These are phyloP conservation scores for Acholoe squamosa DNA, from an alignment of 2,888 invertebrate species.

Conservation along the genomic window DNA sequence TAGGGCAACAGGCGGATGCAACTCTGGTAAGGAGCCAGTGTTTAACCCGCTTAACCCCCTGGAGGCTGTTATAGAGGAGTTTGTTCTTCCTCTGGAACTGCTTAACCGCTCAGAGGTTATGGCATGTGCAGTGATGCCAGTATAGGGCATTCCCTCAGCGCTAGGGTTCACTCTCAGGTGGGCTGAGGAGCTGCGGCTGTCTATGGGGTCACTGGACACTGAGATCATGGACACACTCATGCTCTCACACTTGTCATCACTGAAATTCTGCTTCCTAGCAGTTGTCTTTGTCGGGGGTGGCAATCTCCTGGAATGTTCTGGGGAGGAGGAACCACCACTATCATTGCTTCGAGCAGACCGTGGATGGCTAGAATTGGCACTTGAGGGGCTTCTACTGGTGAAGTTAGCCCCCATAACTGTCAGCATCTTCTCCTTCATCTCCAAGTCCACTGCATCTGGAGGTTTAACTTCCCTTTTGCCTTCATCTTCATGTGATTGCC, in stretches of 20 bases:
- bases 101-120: not conserved
- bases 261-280: not conserved
- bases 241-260: not conserved
- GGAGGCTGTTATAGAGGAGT: not conserved
- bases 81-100: not conserved
- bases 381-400: not conserved
- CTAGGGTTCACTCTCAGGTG: not conserved
- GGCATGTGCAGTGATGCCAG: not conserved
- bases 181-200: not conserved
- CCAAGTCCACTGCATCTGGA: not conserved
- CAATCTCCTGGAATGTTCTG: not conserved
- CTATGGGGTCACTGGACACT: conserved; percentile 31
- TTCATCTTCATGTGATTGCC: not conserved
- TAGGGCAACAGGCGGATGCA: not conserved
- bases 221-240: conserved; percentile 27
- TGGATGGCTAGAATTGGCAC: not conserved
- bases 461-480: not conserved
- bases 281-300: not conserved
- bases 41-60: not conserved
- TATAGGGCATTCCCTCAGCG: not conserved
- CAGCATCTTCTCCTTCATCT: not conserved
- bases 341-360: not conserved
- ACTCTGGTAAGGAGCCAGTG: conserved; percentile 23
- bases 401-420: not conserved
- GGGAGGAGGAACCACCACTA: not conserved